phyloP scores from a whole-genome alignment of 2,888 invertebrate species.

The Odontothrips loti region DNA sequence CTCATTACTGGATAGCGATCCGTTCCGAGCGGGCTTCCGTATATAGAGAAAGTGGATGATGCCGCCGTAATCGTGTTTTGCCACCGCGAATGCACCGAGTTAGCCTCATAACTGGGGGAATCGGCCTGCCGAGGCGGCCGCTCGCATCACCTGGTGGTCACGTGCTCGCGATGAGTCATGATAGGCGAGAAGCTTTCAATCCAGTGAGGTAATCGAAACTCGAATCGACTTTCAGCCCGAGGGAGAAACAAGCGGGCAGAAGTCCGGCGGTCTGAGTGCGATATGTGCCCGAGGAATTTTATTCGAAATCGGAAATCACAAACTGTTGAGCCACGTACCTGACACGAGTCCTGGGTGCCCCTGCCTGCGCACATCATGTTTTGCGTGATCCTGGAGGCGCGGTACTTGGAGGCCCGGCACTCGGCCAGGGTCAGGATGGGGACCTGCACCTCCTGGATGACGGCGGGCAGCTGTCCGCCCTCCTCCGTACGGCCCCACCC shows the following conservation, averaged over 20 bases:
- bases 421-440: constrained; percentile 74
- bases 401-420: constrained; percentile 78
- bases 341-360: constrained; percentile 78
- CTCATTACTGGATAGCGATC: background rate
- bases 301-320: too few species aligned
- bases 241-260: too few species aligned
- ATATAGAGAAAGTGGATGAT: background rate
- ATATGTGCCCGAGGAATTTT: too few species aligned
- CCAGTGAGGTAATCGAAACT: too few species aligned
- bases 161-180: too few species aligned
- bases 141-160: too few species aligned
- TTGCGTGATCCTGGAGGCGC: constrained; percentile 72
- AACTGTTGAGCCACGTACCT: constrained; percentile 40
- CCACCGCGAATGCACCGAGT: background rate
- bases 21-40: background rate
- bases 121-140: too few species aligned
- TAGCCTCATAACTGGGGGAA: too few species aligned
- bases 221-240: too few species aligned
- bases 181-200: too few species aligned
- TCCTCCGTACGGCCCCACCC: constrained; percentile 84
- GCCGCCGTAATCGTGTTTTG: background rate
- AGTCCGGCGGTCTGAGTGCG: too few species aligned
- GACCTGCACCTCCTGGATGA: constrained; percentile 78
- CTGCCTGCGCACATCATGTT: constrained; percentile 85
- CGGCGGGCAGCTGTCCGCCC: constrained; percentile 71